Percentiles rank a stretch among this genome's conserved stretches.
These are phyloP conservation scores for Scrobipalpa costella DNA, from an alignment of 2,888 invertebrate species.

Conservation along the genomic window DNA sequence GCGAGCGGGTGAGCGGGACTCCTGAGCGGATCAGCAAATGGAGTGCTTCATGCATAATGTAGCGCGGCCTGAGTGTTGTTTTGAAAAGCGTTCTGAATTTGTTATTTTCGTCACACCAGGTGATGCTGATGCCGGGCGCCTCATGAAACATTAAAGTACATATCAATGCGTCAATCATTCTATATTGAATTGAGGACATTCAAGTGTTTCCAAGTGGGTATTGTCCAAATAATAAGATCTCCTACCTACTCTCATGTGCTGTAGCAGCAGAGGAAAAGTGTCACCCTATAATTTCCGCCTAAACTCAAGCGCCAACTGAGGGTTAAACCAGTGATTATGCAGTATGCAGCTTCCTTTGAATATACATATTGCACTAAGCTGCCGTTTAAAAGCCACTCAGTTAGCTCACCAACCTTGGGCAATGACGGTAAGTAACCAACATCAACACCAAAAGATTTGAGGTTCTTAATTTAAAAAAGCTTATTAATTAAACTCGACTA, in stretches of 20 bases:
- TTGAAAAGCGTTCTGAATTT: slow-evolving; percentile 80
- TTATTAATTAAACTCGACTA: too few relatives aligned
- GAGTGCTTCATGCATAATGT: slow-evolving; percentile 81
- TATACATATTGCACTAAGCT: too few relatives aligned
- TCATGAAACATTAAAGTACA: slow-evolving; percentile 76
- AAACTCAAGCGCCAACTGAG: too few relatives aligned
- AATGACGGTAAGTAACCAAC: too few relatives aligned
- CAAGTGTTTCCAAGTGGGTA: background rate
- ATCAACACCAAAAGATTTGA: too few relatives aligned
- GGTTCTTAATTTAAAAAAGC: too few relatives aligned
- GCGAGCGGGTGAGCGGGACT: slow-evolving; percentile 67
- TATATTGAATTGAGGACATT: slow-evolving; percentile 8
- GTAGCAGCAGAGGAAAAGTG: background rate
- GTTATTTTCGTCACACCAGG: slow-evolving; percentile 79
- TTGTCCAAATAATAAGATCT: background rate
- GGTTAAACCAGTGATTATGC: too few relatives aligned
- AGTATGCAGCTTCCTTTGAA: too few relatives aligned
- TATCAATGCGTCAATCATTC: slow-evolving; percentile 56
- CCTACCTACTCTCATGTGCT: background rate
- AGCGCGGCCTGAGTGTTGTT: slow-evolving; percentile 78
- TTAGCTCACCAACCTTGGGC: too few relatives aligned
- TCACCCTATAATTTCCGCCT: too few relatives aligned
- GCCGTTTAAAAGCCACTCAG: too few relatives aligned
- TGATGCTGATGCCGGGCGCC: slow-evolving; percentile 62
- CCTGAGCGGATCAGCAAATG: slow-evolving; percentile 80